These are phyloP conservation scores for Indicator maculatus DNA, from an alignment of 2,113 vertebrate species.

Conservation along the genomic window DNA sequence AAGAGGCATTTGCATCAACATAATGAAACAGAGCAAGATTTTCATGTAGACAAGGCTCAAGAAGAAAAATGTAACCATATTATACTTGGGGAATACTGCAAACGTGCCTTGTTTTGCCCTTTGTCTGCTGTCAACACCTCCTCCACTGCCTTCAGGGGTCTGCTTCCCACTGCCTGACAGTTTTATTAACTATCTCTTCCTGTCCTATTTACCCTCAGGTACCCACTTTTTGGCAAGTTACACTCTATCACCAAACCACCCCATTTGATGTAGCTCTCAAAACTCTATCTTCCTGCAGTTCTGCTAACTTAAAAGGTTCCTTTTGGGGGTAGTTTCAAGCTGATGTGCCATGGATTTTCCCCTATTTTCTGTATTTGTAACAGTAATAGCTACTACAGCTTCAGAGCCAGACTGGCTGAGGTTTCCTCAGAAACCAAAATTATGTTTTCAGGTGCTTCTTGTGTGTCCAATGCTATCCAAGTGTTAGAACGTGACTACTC, in stretches of 20 bases:
- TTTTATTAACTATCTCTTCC: conserved; percentile 19
- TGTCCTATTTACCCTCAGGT: conserved; percentile 12
- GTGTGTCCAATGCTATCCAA: background rate
- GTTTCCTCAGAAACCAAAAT: background rate
- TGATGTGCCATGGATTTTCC: background rate
- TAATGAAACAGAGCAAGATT: conserved; percentile 15
- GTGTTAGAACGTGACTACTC: background rate
- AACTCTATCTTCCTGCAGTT: background rate
- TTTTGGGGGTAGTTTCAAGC: background rate
- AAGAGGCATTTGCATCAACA: conserved; percentile 30
- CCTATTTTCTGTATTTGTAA: background rate
- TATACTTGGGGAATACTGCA: background rate
- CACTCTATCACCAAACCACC: background rate
- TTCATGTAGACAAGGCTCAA: conserved; percentile 1
- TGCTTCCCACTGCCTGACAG: background rate
- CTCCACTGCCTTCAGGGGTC: conserved; percentile 21
- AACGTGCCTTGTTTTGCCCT: conserved; percentile 45
- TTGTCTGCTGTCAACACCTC: conserved; percentile 21
- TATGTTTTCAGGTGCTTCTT: background rate
- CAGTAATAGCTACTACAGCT: background rate
- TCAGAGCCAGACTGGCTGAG: background rate
- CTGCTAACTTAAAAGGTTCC: background rate
- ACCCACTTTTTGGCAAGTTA: conserved; percentile 5
- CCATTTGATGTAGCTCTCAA: background rate
- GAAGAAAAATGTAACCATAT: background rate